phyloP scores from a whole-genome alignment of 2,888 invertebrate genomes.

The Cryptocheilus praepositus region DNA sequence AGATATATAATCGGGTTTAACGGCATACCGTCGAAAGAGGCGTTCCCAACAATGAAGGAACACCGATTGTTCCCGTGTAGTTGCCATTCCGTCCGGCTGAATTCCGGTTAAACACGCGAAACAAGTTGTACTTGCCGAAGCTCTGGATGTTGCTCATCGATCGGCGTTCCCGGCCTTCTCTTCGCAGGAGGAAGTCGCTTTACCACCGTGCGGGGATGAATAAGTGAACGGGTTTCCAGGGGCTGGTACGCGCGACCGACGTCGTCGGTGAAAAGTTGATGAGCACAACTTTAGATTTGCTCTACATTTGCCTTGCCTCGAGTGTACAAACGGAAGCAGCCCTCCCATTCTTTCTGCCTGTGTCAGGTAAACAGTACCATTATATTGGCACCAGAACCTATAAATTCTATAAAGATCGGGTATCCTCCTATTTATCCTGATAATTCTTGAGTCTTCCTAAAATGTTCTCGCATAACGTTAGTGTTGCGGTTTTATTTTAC shows the following conservation, averaged over 20 bases:
- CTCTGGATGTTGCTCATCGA: slow-evolving; percentile 22
- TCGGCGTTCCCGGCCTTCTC: slow-evolving; percentile 12
- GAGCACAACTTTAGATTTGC: slow-evolving; percentile 43
- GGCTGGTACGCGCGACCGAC: not conserved
- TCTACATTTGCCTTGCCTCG: slow-evolving; percentile 28
- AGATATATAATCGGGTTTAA: not conserved
- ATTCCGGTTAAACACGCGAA: slow-evolving; percentile 23
- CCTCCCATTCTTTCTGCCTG: too few species aligned
- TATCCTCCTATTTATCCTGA: too few species aligned
- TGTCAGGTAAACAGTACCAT: too few species aligned
- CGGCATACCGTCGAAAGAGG: slow-evolving; percentile 9
- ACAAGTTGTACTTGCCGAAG: slow-evolving; percentile 19
- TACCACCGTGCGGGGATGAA: slow-evolving; percentile 26
- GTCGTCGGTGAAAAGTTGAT: slow-evolving; percentile 41
- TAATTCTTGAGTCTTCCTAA: too few species aligned
- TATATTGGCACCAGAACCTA: too few species aligned
- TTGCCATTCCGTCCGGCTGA: slow-evolving; percentile 13
- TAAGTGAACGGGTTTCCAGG: slow-evolving; percentile 39
- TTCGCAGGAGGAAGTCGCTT: slow-evolving; percentile 25
- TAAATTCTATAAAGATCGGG: too few species aligned
- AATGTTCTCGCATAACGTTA: too few species aligned
- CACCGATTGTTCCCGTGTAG: slow-evolving; percentile 16
- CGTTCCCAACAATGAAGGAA: slow-evolving; percentile 15
- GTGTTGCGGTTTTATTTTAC: too few species aligned
- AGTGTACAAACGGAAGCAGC: not conserved